Percentiles rank a stretch among this genome's conserved stretches.
phyloP scores from a whole-genome alignment of 2,888 invertebrate species.

The Cataglyphis cursor region DNA sequence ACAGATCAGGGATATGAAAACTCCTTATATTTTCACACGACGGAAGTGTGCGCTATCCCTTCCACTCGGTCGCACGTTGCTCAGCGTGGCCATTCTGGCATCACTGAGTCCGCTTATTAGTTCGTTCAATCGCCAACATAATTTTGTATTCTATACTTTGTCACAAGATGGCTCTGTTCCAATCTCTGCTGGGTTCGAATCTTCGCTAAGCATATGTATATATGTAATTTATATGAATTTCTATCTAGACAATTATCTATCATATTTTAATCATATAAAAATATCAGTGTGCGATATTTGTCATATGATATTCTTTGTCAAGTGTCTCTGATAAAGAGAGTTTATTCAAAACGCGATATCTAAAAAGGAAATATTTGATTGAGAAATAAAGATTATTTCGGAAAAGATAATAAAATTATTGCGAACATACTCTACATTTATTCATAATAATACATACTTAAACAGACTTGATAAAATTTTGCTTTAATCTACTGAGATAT shows the following conservation, averaged over 20 bases:
- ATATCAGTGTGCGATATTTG: background rate
- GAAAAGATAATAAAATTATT: background rate
- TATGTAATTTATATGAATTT: background rate
- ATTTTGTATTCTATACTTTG: too few relatives aligned
- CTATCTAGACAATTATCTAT: background rate
- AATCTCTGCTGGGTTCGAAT: background rate
- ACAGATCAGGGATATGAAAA: too few relatives aligned
- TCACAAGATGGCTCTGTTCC: too few relatives aligned
- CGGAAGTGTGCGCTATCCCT: too few relatives aligned
- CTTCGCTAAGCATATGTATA: background rate
- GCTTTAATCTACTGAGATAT: background rate
- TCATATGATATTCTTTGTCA: background rate
- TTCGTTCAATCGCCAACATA: too few relatives aligned
- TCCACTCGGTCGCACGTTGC: too few relatives aligned
- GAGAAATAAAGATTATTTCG: background rate
- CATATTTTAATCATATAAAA: background rate
- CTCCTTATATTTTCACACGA: too few relatives aligned
- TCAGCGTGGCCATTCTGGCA: too few relatives aligned
- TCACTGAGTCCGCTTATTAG: too few relatives aligned
- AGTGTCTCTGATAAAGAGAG: background rate
- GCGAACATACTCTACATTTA: background rate
- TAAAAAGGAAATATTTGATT: background rate
- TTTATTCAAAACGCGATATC: background rate
- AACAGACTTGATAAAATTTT: background rate
- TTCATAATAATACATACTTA: background rate